Evolutionary conservation across 2,113 vertebrate species (phyloP).

Genomic region (Egretta garzetta): DNA sequence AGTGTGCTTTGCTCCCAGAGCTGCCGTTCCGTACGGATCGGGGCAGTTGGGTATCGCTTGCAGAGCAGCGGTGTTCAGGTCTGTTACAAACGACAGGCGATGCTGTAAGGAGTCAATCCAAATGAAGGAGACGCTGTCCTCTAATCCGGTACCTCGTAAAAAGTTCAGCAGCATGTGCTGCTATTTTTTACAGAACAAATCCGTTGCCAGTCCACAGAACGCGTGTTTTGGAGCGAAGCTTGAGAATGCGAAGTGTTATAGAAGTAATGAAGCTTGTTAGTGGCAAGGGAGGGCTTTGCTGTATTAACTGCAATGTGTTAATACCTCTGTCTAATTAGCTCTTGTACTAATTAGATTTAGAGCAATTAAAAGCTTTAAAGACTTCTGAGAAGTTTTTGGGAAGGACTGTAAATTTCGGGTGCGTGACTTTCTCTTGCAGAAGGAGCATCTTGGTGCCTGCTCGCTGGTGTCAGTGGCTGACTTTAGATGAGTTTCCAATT

Average conservation of each 20-base stretch:
- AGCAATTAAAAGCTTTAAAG: slow-evolving; percentile 60
- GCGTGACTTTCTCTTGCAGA: neutral
- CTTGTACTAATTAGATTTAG: slow-evolving; percentile 63
- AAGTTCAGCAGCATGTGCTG: neutral
- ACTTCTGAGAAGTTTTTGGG: neutral
- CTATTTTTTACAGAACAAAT: neutral
- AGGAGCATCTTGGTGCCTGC: neutral
- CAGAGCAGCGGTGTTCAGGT: neutral
- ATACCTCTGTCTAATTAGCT: slow-evolving; percentile 60
- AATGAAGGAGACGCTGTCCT: neutral
- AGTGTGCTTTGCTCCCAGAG: neutral
- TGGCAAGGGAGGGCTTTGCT: slow-evolving; percentile 37
- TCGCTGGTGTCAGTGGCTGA: neutral
- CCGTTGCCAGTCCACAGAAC: neutral
- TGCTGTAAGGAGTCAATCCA: neutral
- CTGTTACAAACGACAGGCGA: neutral
- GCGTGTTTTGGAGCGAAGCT: neutral
- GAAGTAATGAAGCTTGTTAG: slow-evolving; percentile 51
- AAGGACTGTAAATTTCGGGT: neutral
- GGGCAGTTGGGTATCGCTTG: accelerated
- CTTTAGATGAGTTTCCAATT: neutral
- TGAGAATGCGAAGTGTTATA: neutral
- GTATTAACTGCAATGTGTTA: slow-evolving; percentile 24
- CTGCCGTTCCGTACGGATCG: accelerated
- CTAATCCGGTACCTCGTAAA: neutral